Conservation (phyloP, 2,888 invertebrate genomes). For the Dichetophora obliterata region DNA sequence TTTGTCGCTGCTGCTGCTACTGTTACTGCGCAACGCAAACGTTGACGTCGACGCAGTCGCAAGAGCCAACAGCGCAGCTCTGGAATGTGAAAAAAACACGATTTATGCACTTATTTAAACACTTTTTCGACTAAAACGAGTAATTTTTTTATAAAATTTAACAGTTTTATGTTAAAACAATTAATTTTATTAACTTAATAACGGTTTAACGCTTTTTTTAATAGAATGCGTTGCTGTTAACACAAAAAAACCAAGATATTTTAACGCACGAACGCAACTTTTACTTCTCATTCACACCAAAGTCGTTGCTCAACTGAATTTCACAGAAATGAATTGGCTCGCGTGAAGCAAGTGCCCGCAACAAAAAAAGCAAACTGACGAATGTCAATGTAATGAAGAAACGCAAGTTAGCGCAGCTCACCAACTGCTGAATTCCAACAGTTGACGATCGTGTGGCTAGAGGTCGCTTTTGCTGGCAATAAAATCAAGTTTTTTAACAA, state of each 20-base stretch:
- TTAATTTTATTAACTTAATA: background rate
- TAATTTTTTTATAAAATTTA: background rate
- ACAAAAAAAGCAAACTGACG: constrained; percentile 17
- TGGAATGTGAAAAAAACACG: constrained; percentile 31
- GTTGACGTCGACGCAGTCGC: constrained; percentile 26
- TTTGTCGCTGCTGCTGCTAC: constrained; percentile 10
- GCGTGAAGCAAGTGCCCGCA: constrained; percentile 10
- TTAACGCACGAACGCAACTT: constrained; percentile 13
- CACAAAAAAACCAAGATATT: background rate
- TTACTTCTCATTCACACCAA: constrained; percentile 43
- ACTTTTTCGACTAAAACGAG: background rate
- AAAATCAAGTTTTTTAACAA: background rate
- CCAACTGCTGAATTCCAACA: background rate
- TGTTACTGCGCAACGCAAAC: constrained; percentile 7
- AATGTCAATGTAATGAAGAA: constrained; percentile 46
- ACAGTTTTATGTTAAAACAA: background rate
- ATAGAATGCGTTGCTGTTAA: background rate
- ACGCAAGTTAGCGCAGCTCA: background rate
- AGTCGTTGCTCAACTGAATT: constrained; percentile 51
- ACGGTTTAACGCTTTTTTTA: background rate
- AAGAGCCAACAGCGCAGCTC: constrained; percentile 14
- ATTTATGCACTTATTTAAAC: constrained; percentile 2
- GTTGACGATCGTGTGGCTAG: constrained; percentile 27
- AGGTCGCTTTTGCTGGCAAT: background rate
- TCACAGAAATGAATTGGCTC: constrained; percentile 42